Evolutionary conservation across 2,888 invertebrate species (phyloP), one percentile per base, ranked within the genome.

Genomic region (Monopis laevigella): DNA sequence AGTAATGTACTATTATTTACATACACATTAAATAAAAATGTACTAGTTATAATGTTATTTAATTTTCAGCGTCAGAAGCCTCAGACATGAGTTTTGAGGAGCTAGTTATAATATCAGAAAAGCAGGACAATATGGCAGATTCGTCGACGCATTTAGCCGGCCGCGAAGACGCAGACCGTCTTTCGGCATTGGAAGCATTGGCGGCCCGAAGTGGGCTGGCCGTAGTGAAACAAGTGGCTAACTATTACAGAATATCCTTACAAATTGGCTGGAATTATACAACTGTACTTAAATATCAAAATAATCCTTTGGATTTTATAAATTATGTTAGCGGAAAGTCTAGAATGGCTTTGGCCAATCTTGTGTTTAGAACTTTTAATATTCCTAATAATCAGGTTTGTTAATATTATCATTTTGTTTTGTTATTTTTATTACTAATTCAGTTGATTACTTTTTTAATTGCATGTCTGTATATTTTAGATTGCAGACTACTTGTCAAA

Each of bases 401-500:
- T 39, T 16, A 38, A 27, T 12, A 27, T 29, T 17, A 3, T 40
- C 13, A 13, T 2, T 21, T 21, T 21, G 24, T 21, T 21, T 21
- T 21, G 24, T 21, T 21, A 8, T 21, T 7, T 21, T 7, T 21
- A 21, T 21, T 21, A 21, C 8, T 21, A 7, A 28, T 5, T n/a
- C 11, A 24, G 24, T 24, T n/a, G n/a, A n/a, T n/a, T n/a, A n/a
- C n/a, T n/a, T n/a, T n/a, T n/a, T n/a, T n/a, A n/a, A n/a, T 24
- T 24, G n/a, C 24, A 16, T 34, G 19, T 24, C 24, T 14, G 21
- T 24, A 16, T 41, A 42, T 62, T 62, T 42, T 52, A 86, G 85
- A 70, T 87, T 36, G 83, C 86, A 2, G 84, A 84, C 58, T 86
- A 87, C 52, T 64, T 89, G 1, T 85, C 86, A 50, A 80, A 82